Percentiles rank a stretch among this genome's conserved stretches.
These are phyloP conservation scores for Gavialis gangeticus DNA, from an alignment of 2,113 vertebrate species.

Conservation along the genomic window DNA sequence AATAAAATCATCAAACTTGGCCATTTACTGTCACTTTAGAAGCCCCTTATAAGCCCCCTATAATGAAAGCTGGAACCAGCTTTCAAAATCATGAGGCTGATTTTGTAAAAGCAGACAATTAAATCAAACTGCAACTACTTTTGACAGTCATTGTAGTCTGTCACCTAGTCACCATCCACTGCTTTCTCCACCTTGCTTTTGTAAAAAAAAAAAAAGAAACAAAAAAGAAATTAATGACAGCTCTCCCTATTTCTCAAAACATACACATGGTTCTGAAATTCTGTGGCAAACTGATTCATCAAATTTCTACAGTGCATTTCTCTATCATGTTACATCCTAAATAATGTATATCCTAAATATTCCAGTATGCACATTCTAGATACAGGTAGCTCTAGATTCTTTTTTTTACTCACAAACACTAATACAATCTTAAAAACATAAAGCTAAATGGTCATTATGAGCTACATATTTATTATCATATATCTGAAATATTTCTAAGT, in stretches of 20 bases:
- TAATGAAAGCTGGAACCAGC: neutral
- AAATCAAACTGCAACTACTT: neutral
- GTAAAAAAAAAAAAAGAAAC: neutral
- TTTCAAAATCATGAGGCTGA: neutral
- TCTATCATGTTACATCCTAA: neutral
- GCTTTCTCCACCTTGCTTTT: neutral
- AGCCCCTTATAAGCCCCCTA: neutral
- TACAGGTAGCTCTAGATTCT: neutral
- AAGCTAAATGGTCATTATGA: neutral
- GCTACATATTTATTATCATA: neutral
- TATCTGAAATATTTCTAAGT: neutral
- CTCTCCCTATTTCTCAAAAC: neutral
- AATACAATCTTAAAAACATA: neutral
- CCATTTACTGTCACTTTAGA: neutral
- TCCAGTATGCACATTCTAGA: neutral
- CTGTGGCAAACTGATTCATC: neutral
- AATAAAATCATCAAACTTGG: slow-evolving; percentile 10
- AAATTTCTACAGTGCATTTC: neutral
- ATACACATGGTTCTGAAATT: neutral
- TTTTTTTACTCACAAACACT: neutral
- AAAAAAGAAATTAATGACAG: neutral
- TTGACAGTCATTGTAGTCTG: neutral
- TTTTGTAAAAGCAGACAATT: neutral
- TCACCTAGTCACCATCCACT: neutral
- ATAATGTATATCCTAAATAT: neutral